Evolutionary conservation across 2,888 invertebrate species (phyloP).

Genomic region (Conops quadrifasciatus): DNA sequence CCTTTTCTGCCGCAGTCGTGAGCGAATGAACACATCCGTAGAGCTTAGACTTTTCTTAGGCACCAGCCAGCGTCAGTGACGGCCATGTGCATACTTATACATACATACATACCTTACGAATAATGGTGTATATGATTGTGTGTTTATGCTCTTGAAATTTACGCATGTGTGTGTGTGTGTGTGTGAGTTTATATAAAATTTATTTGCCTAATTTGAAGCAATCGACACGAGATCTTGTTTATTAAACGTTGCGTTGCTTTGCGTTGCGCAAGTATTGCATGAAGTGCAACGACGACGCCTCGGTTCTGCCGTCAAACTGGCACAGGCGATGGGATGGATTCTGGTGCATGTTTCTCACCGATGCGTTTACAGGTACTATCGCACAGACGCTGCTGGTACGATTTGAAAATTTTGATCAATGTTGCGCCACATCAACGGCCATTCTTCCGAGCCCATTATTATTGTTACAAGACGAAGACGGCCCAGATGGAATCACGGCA

Average conservation of each 20-base stretch:
- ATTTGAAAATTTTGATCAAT: background rate
- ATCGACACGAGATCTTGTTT: conserved; percentile 64
- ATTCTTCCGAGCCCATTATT: background rate
- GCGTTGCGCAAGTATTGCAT: conserved; percentile 54
- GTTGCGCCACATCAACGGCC: background rate
- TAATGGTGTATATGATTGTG: no score
- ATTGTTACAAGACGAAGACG: background rate
- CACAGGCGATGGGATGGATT: conserved; percentile 7
- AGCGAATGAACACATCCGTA: no score
- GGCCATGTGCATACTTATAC: no score
- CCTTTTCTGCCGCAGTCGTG: no score
- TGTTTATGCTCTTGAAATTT: background rate
- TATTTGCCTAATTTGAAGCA: conserved; percentile 63
- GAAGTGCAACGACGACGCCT: conserved; percentile 46
- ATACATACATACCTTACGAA: no score
- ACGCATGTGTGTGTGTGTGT: background rate
- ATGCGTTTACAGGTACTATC: no score
- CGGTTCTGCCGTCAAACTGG: conserved; percentile 32
- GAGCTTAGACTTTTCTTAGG: no score
- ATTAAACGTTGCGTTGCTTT: conserved; percentile 63
- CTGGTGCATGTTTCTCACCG: background rate
- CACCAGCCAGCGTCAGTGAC: no score
- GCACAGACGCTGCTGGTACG: no score
- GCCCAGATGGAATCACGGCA: background rate
- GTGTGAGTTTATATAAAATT: conserved; percentile 51